Evolutionary conservation across 2,888 invertebrate species (phyloP).

Genomic region (Notodonta dromedarius): DNA sequence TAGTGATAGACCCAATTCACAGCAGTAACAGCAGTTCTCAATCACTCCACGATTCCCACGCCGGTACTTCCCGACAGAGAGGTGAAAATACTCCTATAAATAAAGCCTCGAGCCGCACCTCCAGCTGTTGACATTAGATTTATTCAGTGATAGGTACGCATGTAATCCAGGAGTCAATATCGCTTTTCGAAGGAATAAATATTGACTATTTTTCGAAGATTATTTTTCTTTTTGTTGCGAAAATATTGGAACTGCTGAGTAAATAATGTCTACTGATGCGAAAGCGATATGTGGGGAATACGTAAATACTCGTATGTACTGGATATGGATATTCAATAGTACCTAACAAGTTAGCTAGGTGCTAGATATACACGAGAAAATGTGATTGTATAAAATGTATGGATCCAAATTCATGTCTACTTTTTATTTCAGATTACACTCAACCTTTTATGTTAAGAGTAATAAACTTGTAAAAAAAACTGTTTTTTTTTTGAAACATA

Average conservation of each 20-base stretch:
- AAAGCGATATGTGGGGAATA: background rate
- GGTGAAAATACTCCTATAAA: conserved; percentile 42
- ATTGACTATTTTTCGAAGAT: conserved; percentile 21
- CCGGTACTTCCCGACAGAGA: conserved; percentile 33
- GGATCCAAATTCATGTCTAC: too few relatives aligned
- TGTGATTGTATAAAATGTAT: too few relatives aligned
- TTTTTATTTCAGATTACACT: too few relatives aligned
- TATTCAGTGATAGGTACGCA: conserved; percentile 34
- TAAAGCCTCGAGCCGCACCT: conserved; percentile 32
- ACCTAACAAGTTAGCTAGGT: too few relatives aligned
- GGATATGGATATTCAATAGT: too few relatives aligned
- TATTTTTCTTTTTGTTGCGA: conserved; percentile 1
- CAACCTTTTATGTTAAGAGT: background rate
- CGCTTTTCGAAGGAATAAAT: conserved; percentile 29
- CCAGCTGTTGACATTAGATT: conserved; percentile 40
- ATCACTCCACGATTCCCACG: background rate
- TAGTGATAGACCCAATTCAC: background rate
- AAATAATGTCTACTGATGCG: background rate
- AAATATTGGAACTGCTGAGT: background rate
- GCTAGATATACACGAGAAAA: too few relatives aligned
- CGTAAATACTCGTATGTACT: background rate
- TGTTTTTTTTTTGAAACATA: background rate
- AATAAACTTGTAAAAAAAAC: too few relatives aligned
- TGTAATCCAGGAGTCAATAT: conserved; percentile 22
- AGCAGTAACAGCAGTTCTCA: background rate